Conservation (phyloP, 2,888 invertebrate species). For the Patella caerulea region DNA sequence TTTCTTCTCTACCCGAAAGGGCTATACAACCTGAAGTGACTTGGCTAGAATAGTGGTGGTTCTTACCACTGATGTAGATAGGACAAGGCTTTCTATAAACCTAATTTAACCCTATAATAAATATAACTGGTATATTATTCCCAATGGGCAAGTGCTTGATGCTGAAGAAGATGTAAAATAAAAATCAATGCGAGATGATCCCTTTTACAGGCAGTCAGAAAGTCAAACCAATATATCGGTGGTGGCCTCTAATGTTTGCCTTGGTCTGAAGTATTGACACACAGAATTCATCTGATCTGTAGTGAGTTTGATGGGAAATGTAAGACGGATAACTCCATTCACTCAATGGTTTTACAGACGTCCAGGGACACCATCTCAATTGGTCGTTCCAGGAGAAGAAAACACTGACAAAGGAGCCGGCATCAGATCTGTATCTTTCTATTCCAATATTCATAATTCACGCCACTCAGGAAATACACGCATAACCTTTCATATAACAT, state of each 20-base stretch:
- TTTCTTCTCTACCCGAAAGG: too few relatives aligned
- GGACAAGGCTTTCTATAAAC: too few relatives aligned
- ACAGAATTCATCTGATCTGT: too few relatives aligned
- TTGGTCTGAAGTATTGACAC: slow-evolving; percentile 4
- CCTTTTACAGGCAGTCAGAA: not conserved
- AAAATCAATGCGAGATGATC: slow-evolving; percentile 11
- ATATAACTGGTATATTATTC: not conserved
- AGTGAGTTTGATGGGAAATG: too few relatives aligned
- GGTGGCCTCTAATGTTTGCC: not conserved
- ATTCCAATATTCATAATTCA: too few relatives aligned
- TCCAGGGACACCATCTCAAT: not conserved
- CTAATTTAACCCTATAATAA: not conserved
- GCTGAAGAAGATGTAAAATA: not conserved
- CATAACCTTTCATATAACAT: too few relatives aligned
- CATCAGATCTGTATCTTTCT: not conserved
- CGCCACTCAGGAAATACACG: too few relatives aligned
- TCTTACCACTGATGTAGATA: too few relatives aligned
- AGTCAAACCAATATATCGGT: slow-evolving; percentile 7
- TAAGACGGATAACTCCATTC: slow-evolving; percentile 5
- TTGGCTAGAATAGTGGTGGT: too few relatives aligned
- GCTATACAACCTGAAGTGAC: too few relatives aligned
- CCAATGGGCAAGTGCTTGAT: not conserved
- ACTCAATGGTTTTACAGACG: not conserved
- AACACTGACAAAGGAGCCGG: slow-evolving; percentile 4
- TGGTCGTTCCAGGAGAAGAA: not conserved